Conservation (phyloP, 2,797 vertebrate genomes). For the Amblyopsis hoosieri region DNA sequence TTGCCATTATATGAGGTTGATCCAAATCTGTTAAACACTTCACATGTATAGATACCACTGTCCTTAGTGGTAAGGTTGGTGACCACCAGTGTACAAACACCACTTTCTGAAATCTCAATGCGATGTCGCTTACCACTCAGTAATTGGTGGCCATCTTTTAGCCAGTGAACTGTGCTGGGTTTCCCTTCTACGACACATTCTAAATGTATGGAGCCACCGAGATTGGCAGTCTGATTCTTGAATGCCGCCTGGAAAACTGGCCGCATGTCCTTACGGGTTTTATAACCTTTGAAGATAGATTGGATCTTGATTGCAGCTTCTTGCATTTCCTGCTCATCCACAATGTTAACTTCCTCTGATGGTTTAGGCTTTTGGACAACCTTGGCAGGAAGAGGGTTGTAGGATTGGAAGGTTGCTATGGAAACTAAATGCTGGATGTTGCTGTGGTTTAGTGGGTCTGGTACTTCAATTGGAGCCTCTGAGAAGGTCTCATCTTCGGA, state of each 20-base stretch:
- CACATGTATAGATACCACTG: constrained; percentile 88
- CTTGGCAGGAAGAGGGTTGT: constrained; percentile 46
- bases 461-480: constrained; percentile 82
- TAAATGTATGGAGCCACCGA: constrained; percentile 78
- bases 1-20: constrained; percentile 85
- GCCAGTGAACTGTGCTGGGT: constrained; percentile 80
- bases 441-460: constrained; percentile 65
- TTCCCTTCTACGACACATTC: constrained; percentile 86
- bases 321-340: constrained; percentile 82
- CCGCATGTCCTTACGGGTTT: constrained; percentile 87
- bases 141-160: constrained; percentile 84
- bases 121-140: constrained; percentile 75
- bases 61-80: constrained; percentile 79
- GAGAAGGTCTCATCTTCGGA: constrained; percentile 89
- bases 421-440: constrained; percentile 43
- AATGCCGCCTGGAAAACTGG: constrained; percentile 87
- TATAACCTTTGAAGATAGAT: constrained; percentile 93
- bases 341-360: constrained; percentile 33
- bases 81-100: constrained; percentile 85
- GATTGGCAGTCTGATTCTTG: constrained; percentile 81
- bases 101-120: constrained; percentile 76
- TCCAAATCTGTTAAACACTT: constrained; percentile 87
- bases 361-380: constrained; percentile 60
- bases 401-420: constrained; percentile 38
- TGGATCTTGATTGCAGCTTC: constrained; percentile 91